Percentiles rank a stretch among this genome's conserved stretches.
phyloP scores from a whole-genome alignment of 2,797 vertebrate genomes.

The Sciaenops ocellatus region DNA sequence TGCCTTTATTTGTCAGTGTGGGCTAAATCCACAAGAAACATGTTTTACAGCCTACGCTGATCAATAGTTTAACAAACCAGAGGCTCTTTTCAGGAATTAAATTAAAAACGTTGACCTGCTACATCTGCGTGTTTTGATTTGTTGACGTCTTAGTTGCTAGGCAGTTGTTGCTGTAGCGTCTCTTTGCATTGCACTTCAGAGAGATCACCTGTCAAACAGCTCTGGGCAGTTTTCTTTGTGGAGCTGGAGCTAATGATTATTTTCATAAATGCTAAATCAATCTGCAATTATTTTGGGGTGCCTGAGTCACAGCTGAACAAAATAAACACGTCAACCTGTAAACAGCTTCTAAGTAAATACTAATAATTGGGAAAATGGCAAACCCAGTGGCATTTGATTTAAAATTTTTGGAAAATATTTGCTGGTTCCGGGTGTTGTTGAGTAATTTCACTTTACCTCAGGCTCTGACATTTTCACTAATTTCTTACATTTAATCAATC shows the following conservation, averaged over 20 bases:
- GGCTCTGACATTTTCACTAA: background rate
- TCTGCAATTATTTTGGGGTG: background rate
- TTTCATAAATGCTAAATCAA: background rate
- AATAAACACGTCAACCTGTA: background rate
- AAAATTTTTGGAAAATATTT: too few relatives aligned
- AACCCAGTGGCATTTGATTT: background rate
- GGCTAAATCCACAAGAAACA: background rate
- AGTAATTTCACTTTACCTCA: background rate
- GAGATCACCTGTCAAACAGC: slow-evolving; percentile 18
- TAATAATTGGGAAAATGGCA: background rate
- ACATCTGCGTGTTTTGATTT: slow-evolving; percentile 41
- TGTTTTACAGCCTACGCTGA: background rate
- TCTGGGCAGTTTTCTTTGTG: background rate
- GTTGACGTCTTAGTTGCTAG: slow-evolving; percentile 60
- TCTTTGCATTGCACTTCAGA: slow-evolving; percentile 7
- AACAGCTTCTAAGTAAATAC: too few relatives aligned
- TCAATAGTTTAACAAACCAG: slow-evolving; percentile 15
- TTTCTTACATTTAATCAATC: background rate
- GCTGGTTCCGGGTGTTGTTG: too few relatives aligned
- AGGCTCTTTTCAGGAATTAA: slow-evolving; percentile 13
- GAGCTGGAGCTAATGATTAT: background rate
- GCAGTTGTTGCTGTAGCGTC: slow-evolving; percentile 37
- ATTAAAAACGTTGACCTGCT: slow-evolving; percentile 30
- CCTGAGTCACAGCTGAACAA: background rate
- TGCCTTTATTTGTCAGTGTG: background rate